These are phyloP conservation scores for Sinocyclocheilus grahami DNA, from an alignment of 2,113 vertebrate genomes.

Conservation along the genomic window DNA sequence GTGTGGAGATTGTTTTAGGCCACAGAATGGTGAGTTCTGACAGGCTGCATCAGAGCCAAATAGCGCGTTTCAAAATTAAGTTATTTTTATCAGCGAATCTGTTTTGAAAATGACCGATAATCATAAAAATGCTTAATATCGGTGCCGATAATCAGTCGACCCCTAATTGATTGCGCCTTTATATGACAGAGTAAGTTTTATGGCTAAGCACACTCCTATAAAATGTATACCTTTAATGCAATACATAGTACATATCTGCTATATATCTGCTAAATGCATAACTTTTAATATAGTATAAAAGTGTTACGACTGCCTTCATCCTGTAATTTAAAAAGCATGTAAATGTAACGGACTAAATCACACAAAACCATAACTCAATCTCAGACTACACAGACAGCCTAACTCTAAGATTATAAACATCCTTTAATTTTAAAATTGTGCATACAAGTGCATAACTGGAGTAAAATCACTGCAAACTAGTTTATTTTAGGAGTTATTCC, in stretches of 20 bases:
- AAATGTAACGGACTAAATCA: background rate
- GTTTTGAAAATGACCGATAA: too few relatives aligned
- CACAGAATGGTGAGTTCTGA: too few relatives aligned
- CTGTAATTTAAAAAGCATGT: background rate
- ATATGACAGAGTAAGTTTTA: too few relatives aligned
- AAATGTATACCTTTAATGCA: background rate
- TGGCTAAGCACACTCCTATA: too few relatives aligned
- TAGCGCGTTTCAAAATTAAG: too few relatives aligned
- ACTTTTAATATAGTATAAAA: background rate
- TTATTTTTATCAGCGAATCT: too few relatives aligned
- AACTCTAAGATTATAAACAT: background rate
- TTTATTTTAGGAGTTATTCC: conserved; percentile 33
- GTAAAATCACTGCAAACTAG: too few relatives aligned
- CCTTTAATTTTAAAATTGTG: background rate
- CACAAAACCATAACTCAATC: background rate
- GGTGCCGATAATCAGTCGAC: too few relatives aligned
- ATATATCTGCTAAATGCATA: background rate
- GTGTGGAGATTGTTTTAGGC: too few relatives aligned
- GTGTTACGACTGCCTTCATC: background rate
- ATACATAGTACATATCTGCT: background rate
- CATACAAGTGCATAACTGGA: background rate
- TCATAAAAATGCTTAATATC: too few relatives aligned
- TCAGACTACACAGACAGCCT: background rate
- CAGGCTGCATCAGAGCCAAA: too few relatives aligned
- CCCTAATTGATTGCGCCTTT: too few relatives aligned